A percentile compares a stretch with the other conserved stretches of the same genome.
Evolutionary conservation across 2,113 vertebrate genomes (phyloP).

Genomic region (Noturus placidus): DNA sequence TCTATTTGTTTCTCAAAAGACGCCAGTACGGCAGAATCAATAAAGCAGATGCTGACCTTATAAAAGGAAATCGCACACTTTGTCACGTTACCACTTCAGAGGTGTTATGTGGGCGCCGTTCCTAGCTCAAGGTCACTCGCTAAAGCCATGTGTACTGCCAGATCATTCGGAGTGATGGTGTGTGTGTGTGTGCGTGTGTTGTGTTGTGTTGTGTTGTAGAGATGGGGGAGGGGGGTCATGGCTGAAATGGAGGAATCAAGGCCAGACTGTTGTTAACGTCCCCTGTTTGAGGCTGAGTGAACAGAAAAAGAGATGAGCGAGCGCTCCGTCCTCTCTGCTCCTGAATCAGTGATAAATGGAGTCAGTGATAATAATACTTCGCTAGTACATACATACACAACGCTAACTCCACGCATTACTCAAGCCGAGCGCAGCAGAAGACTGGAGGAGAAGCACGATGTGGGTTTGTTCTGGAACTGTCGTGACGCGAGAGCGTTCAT

Average conservation of each 20-base stretch:
- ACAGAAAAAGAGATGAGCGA: slow-evolving; percentile 63
- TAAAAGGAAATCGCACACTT: slow-evolving; percentile 66
- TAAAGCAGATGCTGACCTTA: slow-evolving; percentile 67
- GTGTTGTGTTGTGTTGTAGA: neutral
- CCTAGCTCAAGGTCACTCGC: slow-evolving; percentile 70
- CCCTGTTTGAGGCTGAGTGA: slow-evolving; percentile 49
- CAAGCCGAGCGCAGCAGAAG: neutral
- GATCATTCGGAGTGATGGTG: slow-evolving; percentile 64
- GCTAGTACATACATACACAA: slow-evolving; percentile 45
- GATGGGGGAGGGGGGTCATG: slow-evolving; percentile 5
- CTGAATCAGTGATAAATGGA: slow-evolving; percentile 60
- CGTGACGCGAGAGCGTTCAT: neutral
- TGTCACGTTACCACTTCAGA: slow-evolving; percentile 65
- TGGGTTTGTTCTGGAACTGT: neutral
- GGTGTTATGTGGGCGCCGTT: slow-evolving; percentile 35
- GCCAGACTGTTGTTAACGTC: slow-evolving; percentile 68
- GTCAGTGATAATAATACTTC: neutral
- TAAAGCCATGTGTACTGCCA: slow-evolving; percentile 69
- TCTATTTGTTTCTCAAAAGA: neutral
- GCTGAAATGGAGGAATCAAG: slow-evolving; percentile 62
- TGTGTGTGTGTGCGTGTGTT: slow-evolving; percentile 49
- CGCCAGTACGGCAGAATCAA: slow-evolving; percentile 48
- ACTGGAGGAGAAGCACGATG: neutral
- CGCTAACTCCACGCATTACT: neutral
- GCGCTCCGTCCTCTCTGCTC: slow-evolving; percentile 59